Percentiles rank a stretch among this genome's conserved stretches.
phyloP scores from a whole-genome alignment of 2,113 vertebrate species.

The Engraulis encrasicolus region DNA sequence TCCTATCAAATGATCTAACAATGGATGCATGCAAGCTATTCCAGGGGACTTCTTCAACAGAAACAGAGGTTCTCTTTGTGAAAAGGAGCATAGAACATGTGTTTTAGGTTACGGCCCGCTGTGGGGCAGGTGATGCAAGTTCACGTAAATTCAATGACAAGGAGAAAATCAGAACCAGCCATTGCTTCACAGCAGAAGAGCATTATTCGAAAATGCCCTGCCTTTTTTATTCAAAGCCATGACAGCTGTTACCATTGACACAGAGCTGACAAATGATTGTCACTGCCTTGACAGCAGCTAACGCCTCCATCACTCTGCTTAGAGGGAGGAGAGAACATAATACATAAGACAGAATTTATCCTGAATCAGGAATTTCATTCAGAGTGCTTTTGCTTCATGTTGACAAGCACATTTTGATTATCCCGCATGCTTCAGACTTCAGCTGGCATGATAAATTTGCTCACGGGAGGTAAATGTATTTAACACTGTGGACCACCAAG shows the following conservation, averaged over 20 bases:
- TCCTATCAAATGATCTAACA: no score
- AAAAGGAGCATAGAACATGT: no score
- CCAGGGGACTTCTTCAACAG: no score
- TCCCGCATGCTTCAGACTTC: neutral
- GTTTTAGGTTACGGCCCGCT: no score
- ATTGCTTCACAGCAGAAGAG: neutral
- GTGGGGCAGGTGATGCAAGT: no score
- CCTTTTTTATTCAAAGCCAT: neutral
- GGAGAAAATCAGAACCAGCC: no score
- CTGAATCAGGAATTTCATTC: slow-evolving; percentile 7
- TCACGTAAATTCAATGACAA: no score
- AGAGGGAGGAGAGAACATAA: neutral
- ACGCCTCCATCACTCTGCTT: neutral
- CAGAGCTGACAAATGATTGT: neutral
- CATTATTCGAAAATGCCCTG: neutral
- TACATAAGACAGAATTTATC: neutral
- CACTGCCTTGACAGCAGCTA: neutral
- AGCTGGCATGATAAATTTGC: neutral
- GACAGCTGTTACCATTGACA: neutral
- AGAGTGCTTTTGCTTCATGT: slow-evolving; percentile 3
- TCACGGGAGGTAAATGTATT: neutral
- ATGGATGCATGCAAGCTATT: no score
- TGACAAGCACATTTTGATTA: slow-evolving; percentile 15
- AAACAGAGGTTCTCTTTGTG: no score
- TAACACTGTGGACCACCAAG: neutral